Evolutionary conservation across 2,113 vertebrate species (phyloP).

Genomic region (Erythrolamprus reginae): DNA sequence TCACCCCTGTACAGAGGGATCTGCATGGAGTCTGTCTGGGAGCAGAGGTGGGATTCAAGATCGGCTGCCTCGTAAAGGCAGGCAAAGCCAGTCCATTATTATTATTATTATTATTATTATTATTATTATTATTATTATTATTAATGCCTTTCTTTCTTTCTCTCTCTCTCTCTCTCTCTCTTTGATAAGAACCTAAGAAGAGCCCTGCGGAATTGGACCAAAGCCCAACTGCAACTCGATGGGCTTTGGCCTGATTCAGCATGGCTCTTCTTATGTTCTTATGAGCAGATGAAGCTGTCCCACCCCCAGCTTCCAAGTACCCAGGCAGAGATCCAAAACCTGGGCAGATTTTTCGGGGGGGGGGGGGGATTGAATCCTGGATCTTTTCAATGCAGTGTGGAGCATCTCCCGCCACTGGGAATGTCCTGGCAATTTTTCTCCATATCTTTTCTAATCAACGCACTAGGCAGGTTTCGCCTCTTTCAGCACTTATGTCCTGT

Average conservation of each 20-base stretch:
- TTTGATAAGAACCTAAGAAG: too few species aligned
- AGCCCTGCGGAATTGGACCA: too few species aligned
- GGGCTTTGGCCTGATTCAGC: too few species aligned
- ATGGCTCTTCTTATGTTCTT: too few species aligned
- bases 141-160: too few species aligned
- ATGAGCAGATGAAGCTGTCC: background rate
- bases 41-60: background rate
- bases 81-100: too few species aligned
- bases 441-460: background rate
- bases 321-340: background rate
- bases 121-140: too few species aligned
- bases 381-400: background rate
- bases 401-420: background rate
- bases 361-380: background rate
- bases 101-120: too few species aligned
- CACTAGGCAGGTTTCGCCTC: background rate
- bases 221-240: too few species aligned
- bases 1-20: background rate
- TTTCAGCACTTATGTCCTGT: background rate
- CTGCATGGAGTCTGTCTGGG: background rate
- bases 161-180: too few species aligned
- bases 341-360: background rate
- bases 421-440: background rate
- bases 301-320: background rate
- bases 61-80: background rate